Evolutionary conservation across 2,797 vertebrate genomes (phyloP), one percentile per base, ranked within the genome.

Genomic region (Holocentrus rufus): DNA sequence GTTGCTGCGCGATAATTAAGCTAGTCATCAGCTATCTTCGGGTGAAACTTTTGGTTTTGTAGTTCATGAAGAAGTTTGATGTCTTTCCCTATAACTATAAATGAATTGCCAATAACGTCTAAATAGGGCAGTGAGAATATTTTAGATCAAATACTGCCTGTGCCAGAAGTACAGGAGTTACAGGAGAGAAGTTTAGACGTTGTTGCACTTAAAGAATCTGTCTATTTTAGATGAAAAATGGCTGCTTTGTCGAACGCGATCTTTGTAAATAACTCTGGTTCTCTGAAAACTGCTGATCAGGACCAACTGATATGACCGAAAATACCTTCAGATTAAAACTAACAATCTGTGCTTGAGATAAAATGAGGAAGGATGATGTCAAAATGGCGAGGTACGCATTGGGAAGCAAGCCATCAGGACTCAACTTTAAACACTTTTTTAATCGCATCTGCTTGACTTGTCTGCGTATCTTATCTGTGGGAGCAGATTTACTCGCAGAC

Each of bases 401-500:
- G 39, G 11, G 11, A 11, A 63, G 34, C 50, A 58, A 53, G 11
- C 39, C 39, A 42, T 42, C 39, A 13, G 39, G 11, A 13, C 39
- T 27, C 25, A 27, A 27, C 25, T 9, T 42, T 4, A 42, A 42
- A 42, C 39, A 3, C 31, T 8, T 34, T 27, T 61, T 53, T 39
- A 74, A 68, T 77, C 56, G 7, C 52, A 27, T 72, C 34, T 58
- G 50, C 80, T 71, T 58, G 66, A n/a, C 8, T 39, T 18, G 23
- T 70, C 56, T 49, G 31, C 7, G 7, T 6, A 34, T 34, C 31
- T 34, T 34, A 34, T 34, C 72, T 14, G 53, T 22, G 53, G 54
- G 62, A 80, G 44, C 44, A 17, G 5, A 46, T 46, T 62, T 49
- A 58, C 60, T 55, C 73, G 42, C 79, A 61, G 56, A 76, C 47